Percentiles rank a stretch among this genome's conserved stretches.
phyloP scores from a whole-genome alignment of 2,797 vertebrate species.

The Falco concolor region DNA sequence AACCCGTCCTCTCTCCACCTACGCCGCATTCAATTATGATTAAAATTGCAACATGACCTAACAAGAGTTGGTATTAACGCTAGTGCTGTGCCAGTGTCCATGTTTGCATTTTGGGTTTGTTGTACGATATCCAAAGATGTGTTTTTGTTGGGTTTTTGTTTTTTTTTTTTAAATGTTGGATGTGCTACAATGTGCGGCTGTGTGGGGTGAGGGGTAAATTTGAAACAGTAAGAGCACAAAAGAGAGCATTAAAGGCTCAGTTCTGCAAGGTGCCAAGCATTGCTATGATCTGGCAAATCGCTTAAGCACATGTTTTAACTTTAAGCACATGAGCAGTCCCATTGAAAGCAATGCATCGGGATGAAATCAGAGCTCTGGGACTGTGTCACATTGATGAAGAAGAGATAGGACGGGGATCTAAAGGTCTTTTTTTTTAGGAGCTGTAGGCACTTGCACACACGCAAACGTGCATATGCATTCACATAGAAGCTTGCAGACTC shows the following conservation, averaged over 20 bases:
- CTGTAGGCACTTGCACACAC: neutral
- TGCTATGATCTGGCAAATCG: conserved; percentile 62
- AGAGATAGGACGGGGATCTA: conserved; percentile 36
- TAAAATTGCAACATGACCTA: conserved; percentile 66
- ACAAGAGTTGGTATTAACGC: conserved; percentile 46
- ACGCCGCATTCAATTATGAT: conserved; percentile 59
- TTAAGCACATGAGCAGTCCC: conserved; percentile 61
- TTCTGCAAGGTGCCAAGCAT: conserved; percentile 66
- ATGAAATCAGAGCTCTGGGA: conserved; percentile 62
- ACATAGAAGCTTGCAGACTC: neutral
- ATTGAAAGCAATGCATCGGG: conserved; percentile 8
- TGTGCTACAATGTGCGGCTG: conserved; percentile 35
- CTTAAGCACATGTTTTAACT: conserved; percentile 67
- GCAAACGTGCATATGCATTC: rapidly evolving
- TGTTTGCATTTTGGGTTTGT: conserved; percentile 58
- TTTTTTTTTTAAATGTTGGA: neutral
- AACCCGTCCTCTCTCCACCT: conserved; percentile 40
- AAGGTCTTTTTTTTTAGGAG: conserved; percentile 10
- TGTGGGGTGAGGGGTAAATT: conserved; percentile 62
- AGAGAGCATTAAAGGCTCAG: conserved; percentile 66
- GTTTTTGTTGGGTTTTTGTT: neutral
- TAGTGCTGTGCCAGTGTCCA: conserved; percentile 37
- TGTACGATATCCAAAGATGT: conserved; percentile 39
- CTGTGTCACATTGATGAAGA: conserved; percentile 52
- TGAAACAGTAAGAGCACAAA: conserved; percentile 64